Percentiles rank a stretch among this genome's conserved stretches.
phyloP scores from a whole-genome alignment of 1,140 invertebrate species.

The Heliconius eleuchia region DNA sequence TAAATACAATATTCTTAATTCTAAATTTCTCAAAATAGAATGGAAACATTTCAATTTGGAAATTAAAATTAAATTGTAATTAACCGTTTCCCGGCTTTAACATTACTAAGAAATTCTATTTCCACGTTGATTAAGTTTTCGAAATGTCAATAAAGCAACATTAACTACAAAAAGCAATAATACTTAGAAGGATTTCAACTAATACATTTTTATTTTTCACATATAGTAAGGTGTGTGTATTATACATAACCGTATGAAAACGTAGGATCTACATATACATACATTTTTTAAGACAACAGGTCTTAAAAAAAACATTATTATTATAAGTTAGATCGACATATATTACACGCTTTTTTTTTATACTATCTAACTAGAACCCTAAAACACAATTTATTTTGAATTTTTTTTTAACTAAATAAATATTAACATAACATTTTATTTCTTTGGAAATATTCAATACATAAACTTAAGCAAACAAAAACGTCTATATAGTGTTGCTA shows the following conservation, averaged over 20 bases:
- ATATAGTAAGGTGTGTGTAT: neutral
- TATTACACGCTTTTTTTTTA: no score
- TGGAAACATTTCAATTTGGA: constrained; percentile 10
- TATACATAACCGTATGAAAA: no score
- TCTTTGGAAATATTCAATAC: no score
- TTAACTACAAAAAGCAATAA: neutral
- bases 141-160: neutral
- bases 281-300: no score
- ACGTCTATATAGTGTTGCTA: neutral
- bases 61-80: constrained; percentile 9
- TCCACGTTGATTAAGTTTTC: constrained; percentile 8
- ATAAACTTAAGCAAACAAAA: neutral
- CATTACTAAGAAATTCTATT: constrained; percentile 8
- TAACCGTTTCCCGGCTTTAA: constrained; percentile 7
- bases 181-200: neutral
- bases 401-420: no score
- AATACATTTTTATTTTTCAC: neutral
- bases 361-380: no score
- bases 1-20: neutral
- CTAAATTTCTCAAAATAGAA: neutral
- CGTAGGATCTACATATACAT: no score
- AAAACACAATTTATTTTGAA: no score
- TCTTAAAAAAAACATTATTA: no score
- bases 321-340: no score
- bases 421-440: no score